These are phyloP conservation scores for Chymomyza amoena DNA, from an alignment of 2,888 invertebrate species.

Conservation along the genomic window DNA sequence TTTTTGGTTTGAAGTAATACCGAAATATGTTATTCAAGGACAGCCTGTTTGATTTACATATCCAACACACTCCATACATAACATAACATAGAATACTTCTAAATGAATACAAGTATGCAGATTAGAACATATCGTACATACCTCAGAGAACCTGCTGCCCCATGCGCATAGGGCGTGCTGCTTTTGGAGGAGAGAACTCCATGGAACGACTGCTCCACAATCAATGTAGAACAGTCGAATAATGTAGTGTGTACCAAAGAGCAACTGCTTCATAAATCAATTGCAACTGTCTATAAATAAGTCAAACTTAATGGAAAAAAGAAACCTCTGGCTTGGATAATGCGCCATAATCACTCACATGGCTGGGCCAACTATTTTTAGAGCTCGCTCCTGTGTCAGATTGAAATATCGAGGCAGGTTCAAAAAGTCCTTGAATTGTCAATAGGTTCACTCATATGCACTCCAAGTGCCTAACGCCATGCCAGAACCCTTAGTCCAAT, in stretches of 20 bases:
- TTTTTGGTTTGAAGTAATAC: conserved; percentile 4
- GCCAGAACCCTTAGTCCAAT: conserved; percentile 32
- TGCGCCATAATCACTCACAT: conserved; percentile 58
- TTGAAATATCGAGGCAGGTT: conserved; percentile 48
- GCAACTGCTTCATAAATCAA: conserved; percentile 58
- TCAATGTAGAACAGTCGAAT: neutral
- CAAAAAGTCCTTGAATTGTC: conserved; percentile 58
- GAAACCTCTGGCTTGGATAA: conserved; percentile 49
- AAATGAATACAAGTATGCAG: conserved; percentile 52
- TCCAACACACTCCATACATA: conserved; percentile 10
- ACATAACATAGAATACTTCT: neutral
- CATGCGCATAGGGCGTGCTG: conserved; percentile 2
- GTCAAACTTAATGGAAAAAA: conserved; percentile 60
- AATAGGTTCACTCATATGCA: conserved; percentile 21
- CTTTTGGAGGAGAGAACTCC: neutral
- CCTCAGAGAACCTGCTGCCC: conserved; percentile 11
- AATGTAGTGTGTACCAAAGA: neutral
- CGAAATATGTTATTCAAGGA: conserved; percentile 55
- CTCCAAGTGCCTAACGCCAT: conserved; percentile 44
- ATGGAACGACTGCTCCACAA: neutral
- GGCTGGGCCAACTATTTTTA: conserved; percentile 54
- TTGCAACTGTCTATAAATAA: conserved; percentile 63
- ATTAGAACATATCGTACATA: conserved; percentile 19
- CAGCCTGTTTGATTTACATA: conserved; percentile 61
- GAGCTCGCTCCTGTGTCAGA: conserved; percentile 14